A percentile compares a stretch with the other conserved stretches of the same genome.
Evolutionary conservation across 2,888 invertebrate species (phyloP).

Genomic region (Adineta ricciae): DNA sequence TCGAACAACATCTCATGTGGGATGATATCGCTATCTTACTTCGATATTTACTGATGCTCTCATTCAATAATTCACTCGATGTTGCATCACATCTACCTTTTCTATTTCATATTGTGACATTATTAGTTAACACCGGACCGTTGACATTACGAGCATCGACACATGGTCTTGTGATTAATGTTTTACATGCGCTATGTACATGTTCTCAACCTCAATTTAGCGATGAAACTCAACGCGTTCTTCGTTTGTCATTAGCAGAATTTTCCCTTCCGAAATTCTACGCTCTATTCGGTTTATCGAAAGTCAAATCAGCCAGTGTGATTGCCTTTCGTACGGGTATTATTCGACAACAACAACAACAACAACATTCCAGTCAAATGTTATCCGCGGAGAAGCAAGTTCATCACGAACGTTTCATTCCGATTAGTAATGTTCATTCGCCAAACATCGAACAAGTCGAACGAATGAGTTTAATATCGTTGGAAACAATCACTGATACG

Average conservation of each 20-base stretch:
- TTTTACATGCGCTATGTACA: constrained; percentile 92
- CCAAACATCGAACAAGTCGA: constrained; percentile 55
- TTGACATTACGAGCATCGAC: constrained; percentile 89
- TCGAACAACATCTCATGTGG: constrained; percentile 89
- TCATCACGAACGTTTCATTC: neutral
- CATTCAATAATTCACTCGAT: constrained; percentile 94
- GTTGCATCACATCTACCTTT: constrained; percentile 85
- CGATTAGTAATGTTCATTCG: neutral
- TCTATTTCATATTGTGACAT: constrained; percentile 88
- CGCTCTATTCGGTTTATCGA: constrained; percentile 87
- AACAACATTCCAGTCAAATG: neutral
- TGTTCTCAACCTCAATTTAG: constrained; percentile 65
- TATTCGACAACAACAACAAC: constrained; percentile 39
- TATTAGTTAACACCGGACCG: constrained; percentile 86
- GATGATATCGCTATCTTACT: constrained; percentile 91
- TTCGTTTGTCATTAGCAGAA: constrained; percentile 83
- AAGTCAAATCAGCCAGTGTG: constrained; percentile 92
- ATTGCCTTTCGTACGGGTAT: constrained; percentile 73
- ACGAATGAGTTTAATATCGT: constrained; percentile 71
- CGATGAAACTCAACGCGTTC: constrained; percentile 81
- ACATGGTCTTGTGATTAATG: constrained; percentile 91
- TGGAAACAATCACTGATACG: constrained; percentile 89
- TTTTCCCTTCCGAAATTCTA: constrained; percentile 94
- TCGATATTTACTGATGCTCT: constrained; percentile 87
- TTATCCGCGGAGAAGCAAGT: neutral